Base-by-base conservation (phyloP, 1,140 invertebrate species). In the Procambarus virginalis region DNA sequence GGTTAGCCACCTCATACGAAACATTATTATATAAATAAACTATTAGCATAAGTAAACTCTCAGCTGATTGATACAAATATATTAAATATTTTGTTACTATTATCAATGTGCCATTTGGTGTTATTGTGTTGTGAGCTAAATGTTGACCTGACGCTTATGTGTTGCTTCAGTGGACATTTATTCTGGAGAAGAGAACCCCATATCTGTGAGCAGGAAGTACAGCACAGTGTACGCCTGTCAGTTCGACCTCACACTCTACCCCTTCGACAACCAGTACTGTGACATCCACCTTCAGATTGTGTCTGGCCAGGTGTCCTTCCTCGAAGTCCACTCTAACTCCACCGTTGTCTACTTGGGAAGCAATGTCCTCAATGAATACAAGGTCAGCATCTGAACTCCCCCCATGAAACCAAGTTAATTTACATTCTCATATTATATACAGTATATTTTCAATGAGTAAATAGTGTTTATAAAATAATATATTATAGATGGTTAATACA, bases 191-290 rank as follows among this genome's bases (percentile, higher is more conserved):
- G 86, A 85, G 48, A 92, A 92, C 68, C 89, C 89, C 5, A 45
- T 92, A 20, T 78, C 86, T 1, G 88, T 92, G 45, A 91, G 80
- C 82, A 75, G 89, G 22, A 92, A 92, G 78, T 92, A 92, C 89
- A 91, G 85, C 45, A 92, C 91, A 6, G 85, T 75, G 17, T 92
- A 89, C 82, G 76, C 86, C 68, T 92, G 91, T 76, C 78, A 91
- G 80, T 92, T 92, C 60, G 89, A 92, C 83, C 77, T 92, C 20
- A 87, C 90, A 4, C 89, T 92, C 34, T 92, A 92, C 68, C 91
- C 91, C 14, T 92, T 92, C 51, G 91, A 92, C 55, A 75, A 68
- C 68, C 91, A 92, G 68, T 17, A 84, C 22, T 92, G 91, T 60
- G 91, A 91, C 22, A 79, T 92, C 14, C 85, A 92, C 22, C 84